Percentiles rank a stretch among this genome's conserved stretches.
These are phyloP conservation scores for Cottoperca gobio DNA, from an alignment of 2,797 vertebrate genomes.

Conservation along the genomic window DNA sequence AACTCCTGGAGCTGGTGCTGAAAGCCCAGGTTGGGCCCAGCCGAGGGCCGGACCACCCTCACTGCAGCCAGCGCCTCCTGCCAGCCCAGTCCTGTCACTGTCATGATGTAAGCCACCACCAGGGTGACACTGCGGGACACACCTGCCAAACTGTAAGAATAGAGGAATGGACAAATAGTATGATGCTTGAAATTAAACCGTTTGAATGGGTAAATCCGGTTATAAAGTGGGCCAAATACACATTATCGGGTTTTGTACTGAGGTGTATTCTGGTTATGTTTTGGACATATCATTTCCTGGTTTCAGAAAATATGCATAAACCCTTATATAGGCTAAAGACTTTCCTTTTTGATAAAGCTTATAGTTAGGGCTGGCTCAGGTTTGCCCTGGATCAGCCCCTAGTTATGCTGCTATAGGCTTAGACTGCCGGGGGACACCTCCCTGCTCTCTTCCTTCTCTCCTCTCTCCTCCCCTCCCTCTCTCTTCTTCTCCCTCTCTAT, in stretches of 20 bases:
- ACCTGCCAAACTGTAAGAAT: slow-evolving; percentile 89
- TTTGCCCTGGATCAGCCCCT: too few species aligned
- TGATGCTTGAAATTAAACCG: background rate
- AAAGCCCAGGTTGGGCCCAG: slow-evolving; percentile 95
- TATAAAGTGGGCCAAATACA: background rate
- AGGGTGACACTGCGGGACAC: slow-evolving; percentile 96
- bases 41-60: slow-evolving; percentile 89
- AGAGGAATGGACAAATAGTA: background rate
- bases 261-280: background rate
- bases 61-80: slow-evolving; percentile 91
- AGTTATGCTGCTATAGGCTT: too few species aligned
- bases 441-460: too few species aligned
- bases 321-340: too few species aligned
- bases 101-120: slow-evolving; percentile 97
- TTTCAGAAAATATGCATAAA: background rate
- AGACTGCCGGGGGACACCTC: too few species aligned
- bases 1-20: slow-evolving; percentile 95
- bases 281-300: slow-evolving; percentile 6
- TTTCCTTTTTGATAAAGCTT: too few species aligned
- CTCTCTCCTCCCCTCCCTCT: too few species aligned
- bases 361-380: too few species aligned
- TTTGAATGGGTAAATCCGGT: background rate
- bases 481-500: too few species aligned
- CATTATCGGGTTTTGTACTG: background rate
- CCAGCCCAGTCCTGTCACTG: slow-evolving; percentile 93